Percentiles rank a stretch among this genome's conserved stretches.
These are phyloP conservation scores for Tetramorium simillimum DNA, from an alignment of 1,140 invertebrate genomes.

Conservation along the genomic window DNA sequence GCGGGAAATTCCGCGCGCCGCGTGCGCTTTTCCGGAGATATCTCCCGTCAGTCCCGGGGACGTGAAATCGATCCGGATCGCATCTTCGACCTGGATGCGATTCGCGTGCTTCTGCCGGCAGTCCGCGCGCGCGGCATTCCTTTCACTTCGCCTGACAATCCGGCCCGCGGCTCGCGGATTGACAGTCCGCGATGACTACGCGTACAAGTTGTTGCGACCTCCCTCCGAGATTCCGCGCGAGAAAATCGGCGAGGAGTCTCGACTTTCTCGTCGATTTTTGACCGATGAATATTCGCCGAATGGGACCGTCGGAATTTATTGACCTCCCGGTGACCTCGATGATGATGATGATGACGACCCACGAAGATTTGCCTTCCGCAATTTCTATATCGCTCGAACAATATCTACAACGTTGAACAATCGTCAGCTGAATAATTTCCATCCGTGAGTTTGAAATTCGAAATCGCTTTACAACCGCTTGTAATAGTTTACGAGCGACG, in stretches of 20 bases:
- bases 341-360: not conserved
- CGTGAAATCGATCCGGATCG: constrained; percentile 45
- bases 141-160: constrained; percentile 41
- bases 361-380: not conserved
- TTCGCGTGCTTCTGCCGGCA: not conserved
- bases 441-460: not conserved
- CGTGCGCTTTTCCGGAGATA: constrained; percentile 10
- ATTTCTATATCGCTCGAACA: not conserved
- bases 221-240: not conserved
- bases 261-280: not conserved
- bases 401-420: not conserved
- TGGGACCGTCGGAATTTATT: not conserved
- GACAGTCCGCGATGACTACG: constrained; percentile 12
- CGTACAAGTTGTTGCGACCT: not conserved
- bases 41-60: not conserved
- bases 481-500: not conserved
- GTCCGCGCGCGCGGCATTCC: constrained; percentile 2
- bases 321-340: not conserved
- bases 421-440: not conserved
- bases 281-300: not conserved
- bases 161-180: not conserved
- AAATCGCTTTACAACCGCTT: not conserved
- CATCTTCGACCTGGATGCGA: constrained; percentile 50
- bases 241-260: not conserved
- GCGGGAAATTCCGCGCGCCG: not conserved